Percentiles rank a stretch among this genome's conserved stretches.
These are phyloP conservation scores for Triplophysa siluroides DNA, from an alignment of 2,113 vertebrate species.

Conservation along the genomic window DNA sequence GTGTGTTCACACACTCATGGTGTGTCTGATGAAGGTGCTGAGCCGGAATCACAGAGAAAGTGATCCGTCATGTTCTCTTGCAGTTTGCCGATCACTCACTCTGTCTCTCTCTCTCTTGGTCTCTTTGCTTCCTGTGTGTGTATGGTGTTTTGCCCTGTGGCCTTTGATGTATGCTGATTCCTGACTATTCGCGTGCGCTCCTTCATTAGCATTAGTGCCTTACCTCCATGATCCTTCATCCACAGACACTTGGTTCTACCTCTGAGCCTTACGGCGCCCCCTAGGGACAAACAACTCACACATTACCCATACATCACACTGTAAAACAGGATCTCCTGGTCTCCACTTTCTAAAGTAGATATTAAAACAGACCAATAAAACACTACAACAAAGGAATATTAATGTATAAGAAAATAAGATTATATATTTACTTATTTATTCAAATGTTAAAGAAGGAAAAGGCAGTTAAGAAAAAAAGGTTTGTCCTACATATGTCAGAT, in stretches of 20 bases:
- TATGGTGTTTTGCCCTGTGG: conserved; percentile 27
- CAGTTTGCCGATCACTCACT: neutral
- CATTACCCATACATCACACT: neutral
- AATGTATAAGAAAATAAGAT: neutral
- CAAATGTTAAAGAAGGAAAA: neutral
- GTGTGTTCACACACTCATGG: neutral
- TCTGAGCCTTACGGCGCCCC: neutral
- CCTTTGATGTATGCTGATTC: conserved; percentile 24
- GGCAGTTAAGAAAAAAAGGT: neutral
- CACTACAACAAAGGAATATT: neutral
- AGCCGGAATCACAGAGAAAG: conserved; percentile 27
- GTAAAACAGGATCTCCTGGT: neutral
- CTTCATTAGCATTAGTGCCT: conserved; percentile 28
- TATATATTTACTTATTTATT: neutral
- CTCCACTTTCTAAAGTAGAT: neutral
- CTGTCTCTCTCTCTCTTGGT: conserved; percentile 5
- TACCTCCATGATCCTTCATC: conserved; percentile 30
- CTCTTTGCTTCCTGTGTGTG: neutral
- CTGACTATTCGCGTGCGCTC: conserved; percentile 34
- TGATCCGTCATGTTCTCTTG: conserved; percentile 26
- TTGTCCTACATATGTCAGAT: conserved; percentile 32
- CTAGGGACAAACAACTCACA: neutral
- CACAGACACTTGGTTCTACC: neutral
- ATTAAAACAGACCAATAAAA: neutral
- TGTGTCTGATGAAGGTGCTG: conserved; percentile 25